Conservation (phyloP, 2,888 invertebrate genomes). For the Lysandra coridon region DNA sequence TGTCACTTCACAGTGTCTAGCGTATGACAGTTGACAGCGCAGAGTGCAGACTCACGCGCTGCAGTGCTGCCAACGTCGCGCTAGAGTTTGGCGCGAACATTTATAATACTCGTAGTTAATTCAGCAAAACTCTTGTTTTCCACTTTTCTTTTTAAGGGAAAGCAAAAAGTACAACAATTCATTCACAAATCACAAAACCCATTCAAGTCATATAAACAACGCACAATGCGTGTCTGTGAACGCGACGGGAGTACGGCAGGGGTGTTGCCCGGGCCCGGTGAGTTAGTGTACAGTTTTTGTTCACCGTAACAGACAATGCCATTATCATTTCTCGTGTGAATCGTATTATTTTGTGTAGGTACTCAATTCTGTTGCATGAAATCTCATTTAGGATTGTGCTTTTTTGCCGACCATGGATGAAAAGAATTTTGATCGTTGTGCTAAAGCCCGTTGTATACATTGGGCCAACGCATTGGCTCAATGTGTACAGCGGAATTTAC, state of each 20-base stretch:
- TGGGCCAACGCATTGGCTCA: no score
- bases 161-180: background rate
- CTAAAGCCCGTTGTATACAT: no score
- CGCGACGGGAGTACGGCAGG: slow-evolving; percentile 3
- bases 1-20: no score
- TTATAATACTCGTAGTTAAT: background rate
- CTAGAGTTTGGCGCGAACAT: no score
- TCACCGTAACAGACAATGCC: background rate
- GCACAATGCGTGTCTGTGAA: background rate
- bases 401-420: background rate
- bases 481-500: no score
- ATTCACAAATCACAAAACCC: background rate
- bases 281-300: background rate
- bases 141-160: background rate
- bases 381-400: slow-evolving; percentile 1
- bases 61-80: no score
- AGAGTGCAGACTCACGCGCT: no score
- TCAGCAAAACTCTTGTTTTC: background rate
- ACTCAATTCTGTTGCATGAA: background rate
- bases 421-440: background rate
- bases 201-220: slow-evolving; percentile 11
- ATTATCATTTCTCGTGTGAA: background rate
- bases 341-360: slow-evolving; percentile 4
- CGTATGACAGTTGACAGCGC: no score
- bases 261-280: background rate